A percentile compares a stretch with the other conserved stretches of the same genome.
Conservation (phyloP, 2,113 vertebrate genomes). For the Lophochroa leadbeateri region DNA sequence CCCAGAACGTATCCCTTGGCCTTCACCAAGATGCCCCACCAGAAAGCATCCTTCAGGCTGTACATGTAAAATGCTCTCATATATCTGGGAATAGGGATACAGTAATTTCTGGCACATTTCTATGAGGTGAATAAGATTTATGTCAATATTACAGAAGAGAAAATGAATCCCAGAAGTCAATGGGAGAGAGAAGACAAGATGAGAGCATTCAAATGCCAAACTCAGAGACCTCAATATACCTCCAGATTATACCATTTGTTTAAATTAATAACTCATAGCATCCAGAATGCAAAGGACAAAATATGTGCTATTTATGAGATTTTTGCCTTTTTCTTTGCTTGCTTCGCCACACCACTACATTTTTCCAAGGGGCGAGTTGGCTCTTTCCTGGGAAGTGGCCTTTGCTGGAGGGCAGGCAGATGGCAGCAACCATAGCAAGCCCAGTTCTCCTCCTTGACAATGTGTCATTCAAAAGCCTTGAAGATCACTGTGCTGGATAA, state of each 20-base stretch:
- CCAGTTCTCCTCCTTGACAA: conserved; percentile 17
- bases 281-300: neutral
- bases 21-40: neutral
- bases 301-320: fast-evolving
- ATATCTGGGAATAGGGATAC: neutral
- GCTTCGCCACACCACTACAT: neutral
- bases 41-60: neutral
- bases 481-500: conserved; percentile 20
- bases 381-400: conserved; percentile 30
- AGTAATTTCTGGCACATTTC: neutral
- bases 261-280: neutral
- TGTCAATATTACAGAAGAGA: neutral
- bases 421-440: neutral
- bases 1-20: neutral
- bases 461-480: conserved; percentile 31
- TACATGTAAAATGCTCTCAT: neutral
- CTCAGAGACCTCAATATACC: neutral
- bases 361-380: neutral
- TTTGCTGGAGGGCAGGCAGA: conserved; percentile 51
- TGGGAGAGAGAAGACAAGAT: neutral
- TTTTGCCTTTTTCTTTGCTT: neutral
- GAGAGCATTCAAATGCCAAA: neutral
- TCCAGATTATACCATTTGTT: neutral
- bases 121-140: neutral
- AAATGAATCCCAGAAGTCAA: neutral